A percentile compares a stretch with the other conserved stretches of the same genome.
Conservation (phyloP, 92 coral and sea anemone species). For the Plumapathes pennacea region DNA sequence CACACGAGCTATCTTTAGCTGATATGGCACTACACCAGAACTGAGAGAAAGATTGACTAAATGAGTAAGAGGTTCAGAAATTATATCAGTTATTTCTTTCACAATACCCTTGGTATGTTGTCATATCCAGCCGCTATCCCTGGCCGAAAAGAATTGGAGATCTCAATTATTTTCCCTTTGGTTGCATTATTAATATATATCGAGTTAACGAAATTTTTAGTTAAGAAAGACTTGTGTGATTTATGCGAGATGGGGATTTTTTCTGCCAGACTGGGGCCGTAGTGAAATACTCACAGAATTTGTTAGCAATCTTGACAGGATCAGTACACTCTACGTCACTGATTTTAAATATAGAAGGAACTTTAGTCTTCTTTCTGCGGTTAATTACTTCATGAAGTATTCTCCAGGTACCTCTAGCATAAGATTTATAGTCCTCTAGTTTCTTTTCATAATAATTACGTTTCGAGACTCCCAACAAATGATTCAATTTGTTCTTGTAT, state of each 20-base stretch:
- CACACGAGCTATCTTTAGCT: constrained; percentile 31
- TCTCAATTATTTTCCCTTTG: constrained; percentile 20
- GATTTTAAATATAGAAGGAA: constrained; percentile 10
- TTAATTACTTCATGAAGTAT: constrained; percentile 47
- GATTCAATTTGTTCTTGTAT: constrained; percentile 31
- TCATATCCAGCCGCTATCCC: constrained; percentile 38
- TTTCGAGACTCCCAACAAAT: constrained; percentile 15
- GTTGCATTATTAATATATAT: constrained; percentile 31
- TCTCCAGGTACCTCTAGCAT: constrained; percentile 36
- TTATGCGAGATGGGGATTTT: neutral
- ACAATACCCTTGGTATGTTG: constrained; percentile 25
- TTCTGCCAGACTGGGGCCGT: constrained; percentile 26
- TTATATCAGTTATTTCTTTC: constrained; percentile 11
- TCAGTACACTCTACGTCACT: constrained; percentile 14
- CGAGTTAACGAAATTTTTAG: constrained; percentile 1
- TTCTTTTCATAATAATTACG: constrained; percentile 16
- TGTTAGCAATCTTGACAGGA: constrained; percentile 26
- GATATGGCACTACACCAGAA: constrained; percentile 29
- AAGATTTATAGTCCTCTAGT: constrained; percentile 3
- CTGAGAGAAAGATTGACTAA: constrained; percentile 32
- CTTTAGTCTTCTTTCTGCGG: neutral
- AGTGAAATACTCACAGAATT: constrained; percentile 35
- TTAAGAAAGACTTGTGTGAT: constrained; percentile 1
- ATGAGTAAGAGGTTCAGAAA: constrained; percentile 29
- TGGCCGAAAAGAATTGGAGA: constrained; percentile 3